Evolutionary conservation across 2,113 vertebrate species (phyloP), one percentile per base, ranked within the genome.

Genomic region (Sapajus apella): DNA sequence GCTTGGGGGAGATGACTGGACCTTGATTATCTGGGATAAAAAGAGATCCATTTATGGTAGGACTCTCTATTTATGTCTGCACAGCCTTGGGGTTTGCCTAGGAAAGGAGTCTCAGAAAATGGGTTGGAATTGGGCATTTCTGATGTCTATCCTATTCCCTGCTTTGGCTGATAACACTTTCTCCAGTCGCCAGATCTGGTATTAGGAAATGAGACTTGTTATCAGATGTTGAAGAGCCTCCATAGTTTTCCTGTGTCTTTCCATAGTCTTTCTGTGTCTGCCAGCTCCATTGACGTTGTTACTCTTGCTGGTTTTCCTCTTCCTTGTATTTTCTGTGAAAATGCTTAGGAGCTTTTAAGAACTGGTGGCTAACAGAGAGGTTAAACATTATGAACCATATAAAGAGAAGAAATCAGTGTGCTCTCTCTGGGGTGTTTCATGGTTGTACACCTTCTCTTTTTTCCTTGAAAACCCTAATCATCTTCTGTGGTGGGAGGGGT

Each of bases 1-100:
- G 17, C 32, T 27, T 4, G 2, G 0, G 14, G 43, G 11, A 58
- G 25, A 16, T 2, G 1, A 17, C 55, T 58, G 14, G 11, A 27
- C 76, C 14, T 68, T 85, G 47, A 12, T 20, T 27, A 12, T 16
- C 10, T 5, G 16, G 45, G 90, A 55, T 1, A 50, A 20, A 40
- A 85, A 77, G 50, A 13, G 25, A 20, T 50, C 11, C 0, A 12
- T 16, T 16, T 23, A 27, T 27, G 25, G 25, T 40, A 30, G 50
- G 61, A 5, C 35, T 27, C 21, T 6, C n/a, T 8, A 5, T 47
- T 37, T 55, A 6, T 76, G 43, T 76, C 52, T 45, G 45, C 6
- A 43, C 2, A 0, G 21, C 32, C 30, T 43, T 64, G 21, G 61
- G 10, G 17, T 35, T 43, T 61, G 52, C 23, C 21, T 90, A 30